Evolutionary conservation across 2,113 vertebrate genomes (phyloP).

Genomic region (Varanus salvator): DNA sequence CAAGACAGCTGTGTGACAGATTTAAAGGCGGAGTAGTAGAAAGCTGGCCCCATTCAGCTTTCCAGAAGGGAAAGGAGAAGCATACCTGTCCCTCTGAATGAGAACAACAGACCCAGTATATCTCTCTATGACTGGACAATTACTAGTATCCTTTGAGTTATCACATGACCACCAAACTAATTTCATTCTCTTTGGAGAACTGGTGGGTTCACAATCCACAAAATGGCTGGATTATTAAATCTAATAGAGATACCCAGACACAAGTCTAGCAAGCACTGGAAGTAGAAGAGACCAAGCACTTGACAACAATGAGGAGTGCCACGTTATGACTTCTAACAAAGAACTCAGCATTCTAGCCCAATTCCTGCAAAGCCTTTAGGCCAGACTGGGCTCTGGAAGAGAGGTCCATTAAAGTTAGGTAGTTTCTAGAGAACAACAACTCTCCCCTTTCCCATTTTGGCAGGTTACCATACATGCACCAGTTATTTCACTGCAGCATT

Average conservation of each 20-base stretch:
- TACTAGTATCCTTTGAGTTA: background rate
- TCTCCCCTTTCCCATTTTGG: background rate
- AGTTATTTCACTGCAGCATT: background rate
- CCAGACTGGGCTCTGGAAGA: background rate
- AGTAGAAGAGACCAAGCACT: background rate
- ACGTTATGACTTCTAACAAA: background rate
- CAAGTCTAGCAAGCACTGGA: fast-evolving
- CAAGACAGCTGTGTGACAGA: constrained; percentile 82
- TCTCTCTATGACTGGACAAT: background rate
- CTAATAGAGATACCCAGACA: background rate
- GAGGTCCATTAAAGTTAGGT: background rate
- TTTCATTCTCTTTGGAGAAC: background rate
- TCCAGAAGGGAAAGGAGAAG: background rate
- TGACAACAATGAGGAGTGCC: background rate
- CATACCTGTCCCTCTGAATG: background rate
- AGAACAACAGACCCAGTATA: fast-evolving
- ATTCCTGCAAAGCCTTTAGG: background rate
- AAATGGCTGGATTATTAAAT: no score
- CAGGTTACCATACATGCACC: background rate
- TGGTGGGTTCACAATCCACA: fast-evolving
- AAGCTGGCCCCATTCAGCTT: constrained; percentile 37
- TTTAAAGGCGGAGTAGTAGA: constrained; percentile 81
- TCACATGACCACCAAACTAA: background rate
- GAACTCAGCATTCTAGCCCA: fast-evolving
- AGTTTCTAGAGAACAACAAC: background rate